A percentile compares a stretch with the other conserved stretches of the same genome.
Conservation (phyloP, 2,797 vertebrate genomes). For the Lagorchestes hirsutus region DNA sequence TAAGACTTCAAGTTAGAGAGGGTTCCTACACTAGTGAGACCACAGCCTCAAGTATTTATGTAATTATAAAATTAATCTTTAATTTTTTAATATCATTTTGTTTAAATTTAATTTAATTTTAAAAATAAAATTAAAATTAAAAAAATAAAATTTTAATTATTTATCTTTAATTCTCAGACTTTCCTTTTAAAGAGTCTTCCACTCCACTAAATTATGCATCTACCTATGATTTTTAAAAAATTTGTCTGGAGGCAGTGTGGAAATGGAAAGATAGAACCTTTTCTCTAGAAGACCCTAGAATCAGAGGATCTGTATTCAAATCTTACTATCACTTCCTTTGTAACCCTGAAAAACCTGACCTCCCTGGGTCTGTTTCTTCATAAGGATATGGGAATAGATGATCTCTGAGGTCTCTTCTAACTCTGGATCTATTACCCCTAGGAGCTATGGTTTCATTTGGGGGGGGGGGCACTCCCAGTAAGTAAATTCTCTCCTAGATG, state of each 20-base stretch:
- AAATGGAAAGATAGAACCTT: not conserved
- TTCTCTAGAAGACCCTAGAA: not conserved
- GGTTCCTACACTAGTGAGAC: not conserved
- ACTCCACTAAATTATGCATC: not conserved
- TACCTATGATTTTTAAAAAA: not conserved
- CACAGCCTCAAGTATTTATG: not conserved
- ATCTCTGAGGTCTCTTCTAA: not conserved
- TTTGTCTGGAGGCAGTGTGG: not conserved
- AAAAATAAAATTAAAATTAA: too few species aligned
- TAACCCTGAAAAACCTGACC: not conserved
- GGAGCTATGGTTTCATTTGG: not conserved
- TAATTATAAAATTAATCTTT: not conserved
- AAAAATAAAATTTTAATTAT: not conserved
- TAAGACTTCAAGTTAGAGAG: not conserved
- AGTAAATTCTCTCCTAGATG: not conserved
- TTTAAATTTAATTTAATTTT: too few species aligned
- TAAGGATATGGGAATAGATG: not conserved
- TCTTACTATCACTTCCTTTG: not conserved
- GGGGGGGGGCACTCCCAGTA: not conserved
- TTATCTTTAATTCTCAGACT: not conserved
- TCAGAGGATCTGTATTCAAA: not conserved
- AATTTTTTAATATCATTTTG: not conserved
- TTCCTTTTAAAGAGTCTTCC: not conserved
- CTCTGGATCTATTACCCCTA: not conserved
- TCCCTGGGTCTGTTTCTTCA: not conserved